These are phyloP conservation scores for Melopsittacus undulatus DNA, from an alignment of 2,797 vertebrate species.

Conservation along the genomic window DNA sequence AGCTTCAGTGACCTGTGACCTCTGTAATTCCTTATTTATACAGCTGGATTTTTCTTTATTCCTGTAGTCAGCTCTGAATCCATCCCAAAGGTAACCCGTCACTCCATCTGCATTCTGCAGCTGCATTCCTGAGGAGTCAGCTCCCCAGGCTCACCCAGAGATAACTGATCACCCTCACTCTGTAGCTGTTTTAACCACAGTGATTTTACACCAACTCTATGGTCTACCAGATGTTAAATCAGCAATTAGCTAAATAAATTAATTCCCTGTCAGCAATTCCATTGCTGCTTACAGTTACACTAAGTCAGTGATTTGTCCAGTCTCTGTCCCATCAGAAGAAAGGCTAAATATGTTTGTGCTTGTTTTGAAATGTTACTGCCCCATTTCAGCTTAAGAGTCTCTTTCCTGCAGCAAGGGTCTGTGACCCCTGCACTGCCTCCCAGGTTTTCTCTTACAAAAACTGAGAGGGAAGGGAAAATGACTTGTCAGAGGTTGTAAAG, in stretches of 20 bases:
- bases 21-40: background rate
- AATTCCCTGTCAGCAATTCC: background rate
- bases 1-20: background rate
- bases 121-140: background rate
- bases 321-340: background rate
- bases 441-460: background rate
- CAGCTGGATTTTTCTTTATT: background rate
- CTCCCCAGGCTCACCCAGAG: background rate
- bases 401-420: background rate
- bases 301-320: background rate
- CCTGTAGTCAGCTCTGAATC: background rate
- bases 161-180: background rate
- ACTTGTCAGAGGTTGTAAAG: background rate
- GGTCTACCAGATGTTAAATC: background rate
- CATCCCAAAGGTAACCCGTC: background rate
- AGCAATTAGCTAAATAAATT: conserved; percentile 12
- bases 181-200: background rate
- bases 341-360: background rate
- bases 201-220: background rate
- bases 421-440: background rate
- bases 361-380: background rate
- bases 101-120: background rate
- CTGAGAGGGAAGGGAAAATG: background rate
- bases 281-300: background rate
- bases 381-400: background rate